Conservation (phyloP, 2,888 invertebrate genomes). For the Tupiocoris notatus region DNA sequence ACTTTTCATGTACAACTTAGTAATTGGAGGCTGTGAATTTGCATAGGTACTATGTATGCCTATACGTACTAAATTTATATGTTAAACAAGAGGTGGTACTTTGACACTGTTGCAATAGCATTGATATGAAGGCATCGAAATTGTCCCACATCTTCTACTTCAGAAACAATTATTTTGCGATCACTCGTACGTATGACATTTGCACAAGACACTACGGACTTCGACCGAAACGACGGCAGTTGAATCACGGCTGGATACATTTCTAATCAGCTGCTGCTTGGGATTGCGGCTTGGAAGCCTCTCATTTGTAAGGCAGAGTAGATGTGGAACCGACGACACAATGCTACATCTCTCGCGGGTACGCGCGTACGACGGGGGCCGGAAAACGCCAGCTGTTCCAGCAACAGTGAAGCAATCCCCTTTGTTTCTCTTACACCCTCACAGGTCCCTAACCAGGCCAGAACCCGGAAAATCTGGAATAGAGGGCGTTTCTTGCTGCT, state of each 20-base stretch:
- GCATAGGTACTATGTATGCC: no score
- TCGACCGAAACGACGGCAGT: not conserved
- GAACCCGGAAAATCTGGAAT: not conserved
- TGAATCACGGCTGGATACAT: slow-evolving; percentile 16
- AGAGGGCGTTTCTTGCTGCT: not conserved
- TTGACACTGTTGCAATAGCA: no score
- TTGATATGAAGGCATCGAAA: no score
- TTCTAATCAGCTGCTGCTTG: slow-evolving; percentile 25
- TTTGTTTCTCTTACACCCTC: not conserved
- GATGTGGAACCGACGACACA: slow-evolving; percentile 9
- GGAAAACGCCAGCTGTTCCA: not conserved
- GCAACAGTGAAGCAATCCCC: not conserved
- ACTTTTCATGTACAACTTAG: no score
- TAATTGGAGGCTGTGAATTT: no score
- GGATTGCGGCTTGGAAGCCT: not conserved
- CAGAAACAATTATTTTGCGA: not conserved
- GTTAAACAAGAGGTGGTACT: no score
- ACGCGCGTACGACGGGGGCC: not conserved
- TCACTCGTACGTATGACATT: not conserved
- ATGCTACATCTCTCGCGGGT: slow-evolving; percentile 19
- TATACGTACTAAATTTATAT: no score
- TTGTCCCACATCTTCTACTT: no score
- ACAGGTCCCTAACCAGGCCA: no score
- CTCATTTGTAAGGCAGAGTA: slow-evolving; percentile 38
- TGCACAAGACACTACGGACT: not conserved